These are phyloP conservation scores for Clarias pachynema DNA, from an alignment of 2,797 vertebrate genomes.

Conservation along the genomic window DNA sequence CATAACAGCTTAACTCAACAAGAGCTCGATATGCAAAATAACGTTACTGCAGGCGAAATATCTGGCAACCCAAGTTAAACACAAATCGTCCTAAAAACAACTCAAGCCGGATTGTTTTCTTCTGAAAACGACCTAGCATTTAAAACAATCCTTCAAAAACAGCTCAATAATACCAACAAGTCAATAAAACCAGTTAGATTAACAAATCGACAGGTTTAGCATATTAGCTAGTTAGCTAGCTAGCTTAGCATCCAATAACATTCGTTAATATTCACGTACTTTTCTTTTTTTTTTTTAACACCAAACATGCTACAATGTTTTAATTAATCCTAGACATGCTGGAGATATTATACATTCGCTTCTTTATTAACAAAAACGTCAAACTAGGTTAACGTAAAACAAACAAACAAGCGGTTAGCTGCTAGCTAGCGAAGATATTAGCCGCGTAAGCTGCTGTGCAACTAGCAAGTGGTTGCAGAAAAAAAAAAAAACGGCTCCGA, in stretches of 20 bases:
- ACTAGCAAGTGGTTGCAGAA: constrained; percentile 26
- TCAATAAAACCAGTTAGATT: background rate
- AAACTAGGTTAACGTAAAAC: background rate
- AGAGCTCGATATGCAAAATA: background rate
- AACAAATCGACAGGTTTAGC: constrained; percentile 15
- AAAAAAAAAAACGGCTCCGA: background rate
- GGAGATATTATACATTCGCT: background rate
- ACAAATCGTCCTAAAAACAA: background rate
- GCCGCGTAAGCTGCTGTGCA: background rate
- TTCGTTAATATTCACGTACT: background rate
- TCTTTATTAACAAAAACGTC: background rate
- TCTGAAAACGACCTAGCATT: background rate
- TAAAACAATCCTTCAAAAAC: background rate
- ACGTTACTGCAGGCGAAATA: background rate
- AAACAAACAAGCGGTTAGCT: background rate
- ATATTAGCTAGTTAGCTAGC: background rate
- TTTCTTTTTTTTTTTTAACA: no score
- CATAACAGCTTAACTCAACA: no score
- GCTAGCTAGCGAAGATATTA: background rate
- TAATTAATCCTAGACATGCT: background rate
- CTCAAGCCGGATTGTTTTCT: background rate
- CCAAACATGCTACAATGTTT: background rate
- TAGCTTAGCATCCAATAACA: background rate
- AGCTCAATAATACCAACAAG: background rate
- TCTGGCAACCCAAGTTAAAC: background rate